A percentile compares a stretch with the other conserved stretches of the same genome.
Evolutionary conservation across 2,888 invertebrate genomes (phyloP).

Genomic region (Incurvaria masculella): DNA sequence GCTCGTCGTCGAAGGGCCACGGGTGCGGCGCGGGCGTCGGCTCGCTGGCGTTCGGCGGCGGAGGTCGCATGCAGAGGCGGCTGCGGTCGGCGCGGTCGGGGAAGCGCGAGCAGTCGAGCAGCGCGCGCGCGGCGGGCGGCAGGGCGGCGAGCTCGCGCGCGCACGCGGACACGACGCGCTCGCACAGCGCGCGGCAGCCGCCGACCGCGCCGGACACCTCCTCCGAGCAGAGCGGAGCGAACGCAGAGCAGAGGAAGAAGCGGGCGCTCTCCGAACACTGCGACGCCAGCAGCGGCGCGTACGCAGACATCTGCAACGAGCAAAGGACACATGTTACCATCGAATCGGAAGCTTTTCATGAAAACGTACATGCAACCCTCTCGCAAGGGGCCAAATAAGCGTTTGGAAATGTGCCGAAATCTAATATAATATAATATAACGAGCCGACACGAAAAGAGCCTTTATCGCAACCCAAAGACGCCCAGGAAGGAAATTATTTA

Average conservation of each 20-base stretch:
- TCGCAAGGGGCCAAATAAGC: no score
- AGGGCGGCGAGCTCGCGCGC: slow-evolving; percentile 56
- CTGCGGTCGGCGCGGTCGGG: slow-evolving; percentile 68
- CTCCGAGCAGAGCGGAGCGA: slow-evolving; percentile 88
- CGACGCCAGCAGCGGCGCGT: slow-evolving; percentile 70
- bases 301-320: slow-evolving; percentile 65
- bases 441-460: no score
- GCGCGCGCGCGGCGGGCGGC: slow-evolving; percentile 71
- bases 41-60: slow-evolving; percentile 40
- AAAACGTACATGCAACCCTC: no score
- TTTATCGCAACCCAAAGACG: no score
- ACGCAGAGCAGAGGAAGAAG: slow-evolving; percentile 87
- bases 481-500: no score
- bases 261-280: slow-evolving; percentile 78
- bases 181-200: slow-evolving; percentile 83
- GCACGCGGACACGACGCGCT: slow-evolving; percentile 71
- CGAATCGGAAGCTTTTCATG: no score
- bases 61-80: slow-evolving; percentile 78
- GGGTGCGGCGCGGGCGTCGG: slow-evolving; percentile 37
- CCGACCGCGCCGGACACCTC: slow-evolving; percentile 82
- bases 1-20: slow-evolving; percentile 41
- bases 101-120: slow-evolving; percentile 75
- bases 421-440: no score
- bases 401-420: no score
- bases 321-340: slow-evolving; percentile 5